A percentile compares a stretch with the other conserved stretches of the same genome.
phyloP scores from a whole-genome alignment of 2,113 vertebrate genomes.

The Oncorhynchus nerka region DNA sequence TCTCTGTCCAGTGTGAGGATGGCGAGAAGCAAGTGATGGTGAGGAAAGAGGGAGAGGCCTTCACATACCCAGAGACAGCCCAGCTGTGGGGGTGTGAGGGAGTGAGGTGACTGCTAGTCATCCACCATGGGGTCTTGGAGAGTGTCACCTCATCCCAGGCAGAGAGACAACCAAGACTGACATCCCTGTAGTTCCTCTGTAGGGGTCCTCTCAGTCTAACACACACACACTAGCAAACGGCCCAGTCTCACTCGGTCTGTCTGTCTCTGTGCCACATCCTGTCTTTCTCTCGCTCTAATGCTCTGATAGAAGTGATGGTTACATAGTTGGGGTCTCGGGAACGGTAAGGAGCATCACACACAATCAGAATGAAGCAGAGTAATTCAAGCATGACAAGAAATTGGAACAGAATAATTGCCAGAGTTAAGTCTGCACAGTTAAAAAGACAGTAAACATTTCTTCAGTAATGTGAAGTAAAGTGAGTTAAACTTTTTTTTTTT shows the following conservation, averaged over 20 bases:
- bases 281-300: background rate
- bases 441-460: conserved; percentile 21
- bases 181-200: background rate
- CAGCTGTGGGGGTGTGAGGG: too few species aligned
- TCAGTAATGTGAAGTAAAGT: conserved; percentile 25
- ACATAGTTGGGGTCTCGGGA: background rate
- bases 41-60: background rate
- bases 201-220: background rate
- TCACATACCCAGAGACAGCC: too few species aligned
- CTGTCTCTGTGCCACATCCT: too few species aligned
- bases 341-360: background rate
- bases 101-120: conserved; percentile 4
- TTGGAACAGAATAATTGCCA: conserved; percentile 10
- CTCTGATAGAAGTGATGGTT: background rate
- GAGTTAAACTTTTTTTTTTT: background rate
- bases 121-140: background rate
- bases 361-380: background rate
- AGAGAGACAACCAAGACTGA: background rate
- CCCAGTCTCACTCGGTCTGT: background rate
- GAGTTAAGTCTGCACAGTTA: conserved; percentile 46
- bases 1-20: background rate
- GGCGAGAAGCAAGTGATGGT: background rate
- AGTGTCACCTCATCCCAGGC: background rate
- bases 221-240: background rate
- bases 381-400: conserved; percentile 9